Evolutionary conservation across 1,140 invertebrate genomes (phyloP), one percentile per base, ranked within the genome.

Genomic region (Glossosoma conforme): DNA sequence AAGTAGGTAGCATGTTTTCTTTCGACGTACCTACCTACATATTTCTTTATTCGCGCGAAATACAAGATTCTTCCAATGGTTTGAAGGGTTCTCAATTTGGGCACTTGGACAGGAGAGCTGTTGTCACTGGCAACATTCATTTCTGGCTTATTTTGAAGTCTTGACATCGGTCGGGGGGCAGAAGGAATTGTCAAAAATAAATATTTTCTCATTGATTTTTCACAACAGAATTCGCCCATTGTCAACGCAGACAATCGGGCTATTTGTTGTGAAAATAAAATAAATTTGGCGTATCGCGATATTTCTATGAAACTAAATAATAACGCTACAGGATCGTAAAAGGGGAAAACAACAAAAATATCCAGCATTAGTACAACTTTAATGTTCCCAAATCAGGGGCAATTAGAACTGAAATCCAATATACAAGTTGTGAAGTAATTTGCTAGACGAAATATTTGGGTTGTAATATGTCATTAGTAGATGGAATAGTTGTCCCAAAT

Each of bases 231-330:
- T 32, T 30, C 24, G 14, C 9, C 46, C 17, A 49, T 49, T 40
- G 36, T 40, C 22, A 32, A 30, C 5, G 17, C 17, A 24, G 25
- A 49, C 46, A 49, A 47, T 25, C 42, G 38, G 32, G 9, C 37
- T 32, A 49, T 40, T 49, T 49, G 46, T 49, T 49, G 38, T 41
- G 36, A 32, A 41, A 41, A 49, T 41, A 49, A 49, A 14, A 33
- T 33, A 33, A 15, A 33, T 25, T 15, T 9, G 17, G 43, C 13
- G 40, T 25, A 53, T 48, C 52, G 41, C 45, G 46, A 54, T 54
- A 14, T 32, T 35, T 35, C 3, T 46, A 45, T 36, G 45, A 50
- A 32, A 14, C 44, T 11, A 11, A 21, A 9, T 44, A 46, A 58
- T 58, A 58, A 58, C 54, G 50, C 45, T n/a, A n/a, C n/a, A n/a